Base-by-base conservation (phyloP, 2,113 vertebrate genomes). In the Triplophysa tibetana region DNA sequence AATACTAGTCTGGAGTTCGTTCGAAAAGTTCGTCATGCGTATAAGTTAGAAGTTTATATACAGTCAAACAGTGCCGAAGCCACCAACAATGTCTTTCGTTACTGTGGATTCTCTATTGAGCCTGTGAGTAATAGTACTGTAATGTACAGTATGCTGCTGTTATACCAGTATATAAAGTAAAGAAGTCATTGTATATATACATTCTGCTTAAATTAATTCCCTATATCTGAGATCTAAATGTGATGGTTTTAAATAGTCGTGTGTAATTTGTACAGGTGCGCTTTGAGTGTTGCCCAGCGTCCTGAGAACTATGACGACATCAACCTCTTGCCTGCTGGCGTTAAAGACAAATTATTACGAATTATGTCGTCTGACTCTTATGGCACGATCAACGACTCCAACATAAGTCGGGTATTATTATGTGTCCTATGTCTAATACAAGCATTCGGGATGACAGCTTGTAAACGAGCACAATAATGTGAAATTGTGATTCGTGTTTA, bases 321-420 rank as follows among this genome's bases (percentile, higher is more conserved):
- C 78, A 92, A 91, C 48, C 82, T 89, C 48, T 83, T 96, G 70
- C 95, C 95, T 69, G 90, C 90, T 67, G 91, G 90, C 82, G 86
- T 95, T 81, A 96, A 96, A 86, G 95, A 96, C 83, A 94, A 93
- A 80, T 85, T 96, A 67, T 91, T 96, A 65, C 95, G 90, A 69
- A 92, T 92, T 70, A 93, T 95, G 92, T 94, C 92, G 64, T 69
- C 33, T 7, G 33, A 38, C 33, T 38, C 84, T 0, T 90, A 93
- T 69, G 94, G 95, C 0, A 92, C 85, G 62, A 91, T 96, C 85
- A 95, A 91, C 10, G 95, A 96, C 88, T 85, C 88, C 81, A 95
- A 95, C 89, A 95, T 96, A 73, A 85, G 90, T 67, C 92, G 92
- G 94, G 95, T 96, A 93, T 7, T 38, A 93, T 3, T 38, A 93